Base-by-base conservation (phyloP, 2,888 invertebrate genomes). In the Ophraella communa region DNA sequence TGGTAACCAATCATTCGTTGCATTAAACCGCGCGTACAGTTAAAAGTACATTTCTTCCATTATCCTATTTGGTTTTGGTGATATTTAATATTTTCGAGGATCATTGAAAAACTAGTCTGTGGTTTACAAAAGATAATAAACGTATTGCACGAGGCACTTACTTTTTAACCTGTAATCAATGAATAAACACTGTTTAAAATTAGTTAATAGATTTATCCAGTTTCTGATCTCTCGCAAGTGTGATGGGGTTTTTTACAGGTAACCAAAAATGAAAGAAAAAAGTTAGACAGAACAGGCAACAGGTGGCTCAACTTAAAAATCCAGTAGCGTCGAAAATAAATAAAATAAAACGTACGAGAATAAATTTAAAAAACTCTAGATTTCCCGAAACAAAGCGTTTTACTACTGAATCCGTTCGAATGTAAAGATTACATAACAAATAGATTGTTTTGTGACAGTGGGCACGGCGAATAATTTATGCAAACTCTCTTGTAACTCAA, bases 391-490 rank as follows among this genome's bases (percentile, higher is more conserved):
- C 30, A 30, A 30, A 30, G 30, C 14, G 39, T 39, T 14, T 2
- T 39, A 17, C 17, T 21, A 20, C 20, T 45, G 45, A 14, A 21
- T 45, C n/a, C 10, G 11, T 45, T 20, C 21, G 10, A 20, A 57
- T 33, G 20, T 30, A 20, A 57, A 57, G 45, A 57, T 45, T 57
- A 56, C 45, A 45, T 56, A 49, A 52, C 62, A 59, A 51, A 64
- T 59, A 60, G 55, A 64, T 64, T 55, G 64, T 59, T 64, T 55
- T 60, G 64, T 60, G 60, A 64, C 58, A 65, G 47, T 51, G 57
- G 47, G 57, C 54, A 49, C 58, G 53, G 44, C 59, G 63, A 49
- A 64, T 67, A 67, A 67, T 67, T 62, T 64, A 67, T 67, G 67
- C 62, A 64, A 65, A 64, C 55, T 60, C 65, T 57, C 60, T 65